Evolutionary conservation across 2,113 vertebrate genomes (phyloP).

Genomic region (Rhea pennata): DNA sequence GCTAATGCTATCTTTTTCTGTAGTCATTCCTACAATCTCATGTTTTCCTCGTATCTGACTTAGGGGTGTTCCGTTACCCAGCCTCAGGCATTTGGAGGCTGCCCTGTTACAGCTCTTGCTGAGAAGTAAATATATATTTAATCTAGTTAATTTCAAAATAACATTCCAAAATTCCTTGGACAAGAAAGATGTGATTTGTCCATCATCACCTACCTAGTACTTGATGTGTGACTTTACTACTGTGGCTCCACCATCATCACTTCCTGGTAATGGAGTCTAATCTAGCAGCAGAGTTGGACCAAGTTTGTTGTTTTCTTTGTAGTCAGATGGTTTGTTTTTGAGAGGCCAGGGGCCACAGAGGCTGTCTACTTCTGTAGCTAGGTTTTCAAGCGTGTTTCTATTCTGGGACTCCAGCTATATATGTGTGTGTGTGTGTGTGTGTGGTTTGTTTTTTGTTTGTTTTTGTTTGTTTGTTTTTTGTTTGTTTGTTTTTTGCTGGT

Average conservation of each 20-base stretch:
- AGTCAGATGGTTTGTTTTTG: background rate
- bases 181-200: background rate
- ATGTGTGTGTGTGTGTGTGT: too few relatives aligned
- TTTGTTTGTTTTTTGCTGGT: background rate
- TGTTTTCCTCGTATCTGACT: fast-evolving
- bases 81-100: background rate
- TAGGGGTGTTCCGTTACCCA: background rate
- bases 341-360: background rate
- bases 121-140: background rate
- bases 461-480: too few relatives aligned
- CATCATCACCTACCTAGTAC: fast-evolving
- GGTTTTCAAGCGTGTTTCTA: background rate
- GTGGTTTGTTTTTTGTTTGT: too few relatives aligned
- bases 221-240: background rate
- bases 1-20: background rate
- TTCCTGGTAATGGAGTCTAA: background rate
- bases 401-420: background rate
- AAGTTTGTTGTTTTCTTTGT: background rate
- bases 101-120: background rate
- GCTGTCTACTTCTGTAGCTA: background rate
- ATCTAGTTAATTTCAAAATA: background rate
- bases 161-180: background rate
- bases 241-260: background rate
- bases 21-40: background rate
- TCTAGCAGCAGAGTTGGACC: background rate